These are phyloP conservation scores for Mycogona germanica DNA, from an alignment of 2,888 invertebrate species.

Conservation along the genomic window DNA sequence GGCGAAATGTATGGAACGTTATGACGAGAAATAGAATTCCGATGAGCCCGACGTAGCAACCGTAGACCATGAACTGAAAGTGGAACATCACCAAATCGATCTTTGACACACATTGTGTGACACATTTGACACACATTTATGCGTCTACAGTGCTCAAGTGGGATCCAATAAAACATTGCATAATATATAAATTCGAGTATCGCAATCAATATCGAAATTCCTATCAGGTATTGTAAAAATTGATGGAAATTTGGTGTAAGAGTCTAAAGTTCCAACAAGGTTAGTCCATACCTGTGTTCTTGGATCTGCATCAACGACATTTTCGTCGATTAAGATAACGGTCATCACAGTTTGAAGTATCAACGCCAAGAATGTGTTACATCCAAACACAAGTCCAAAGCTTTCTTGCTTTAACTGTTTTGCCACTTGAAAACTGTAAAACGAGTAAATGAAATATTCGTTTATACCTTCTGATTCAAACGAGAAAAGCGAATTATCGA, in stretches of 20 bases:
- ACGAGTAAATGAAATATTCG: too few species aligned
- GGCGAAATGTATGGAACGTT: too few species aligned
- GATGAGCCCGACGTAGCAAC: neutral
- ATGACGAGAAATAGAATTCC: slow-evolving; percentile 6
- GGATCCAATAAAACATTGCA: too few species aligned
- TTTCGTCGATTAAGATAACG: slow-evolving; percentile 42
- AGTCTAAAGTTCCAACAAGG: too few species aligned
- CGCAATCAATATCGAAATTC: too few species aligned
- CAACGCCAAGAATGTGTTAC: slow-evolving; percentile 72
- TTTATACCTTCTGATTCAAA: too few species aligned
- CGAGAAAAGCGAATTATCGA: slow-evolving; percentile 18
- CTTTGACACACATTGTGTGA: neutral
- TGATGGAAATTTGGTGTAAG: too few species aligned
- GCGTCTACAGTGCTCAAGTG: too few species aligned
- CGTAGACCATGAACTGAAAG: slow-evolving; percentile 8
- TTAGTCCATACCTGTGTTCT: too few species aligned
- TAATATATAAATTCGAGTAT: too few species aligned
- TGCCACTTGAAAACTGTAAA: slow-evolving; percentile 84
- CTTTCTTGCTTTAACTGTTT: slow-evolving; percentile 64
- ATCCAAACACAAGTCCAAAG: slow-evolving; percentile 80
- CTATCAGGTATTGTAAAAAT: too few species aligned
- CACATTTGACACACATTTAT: too few species aligned
- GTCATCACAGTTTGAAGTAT: slow-evolving; percentile 67
- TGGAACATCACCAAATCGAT: neutral
- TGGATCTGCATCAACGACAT: neutral